Conservation (phyloP, 2,797 vertebrate genomes). For the Cryptoprocta ferox region DNA sequence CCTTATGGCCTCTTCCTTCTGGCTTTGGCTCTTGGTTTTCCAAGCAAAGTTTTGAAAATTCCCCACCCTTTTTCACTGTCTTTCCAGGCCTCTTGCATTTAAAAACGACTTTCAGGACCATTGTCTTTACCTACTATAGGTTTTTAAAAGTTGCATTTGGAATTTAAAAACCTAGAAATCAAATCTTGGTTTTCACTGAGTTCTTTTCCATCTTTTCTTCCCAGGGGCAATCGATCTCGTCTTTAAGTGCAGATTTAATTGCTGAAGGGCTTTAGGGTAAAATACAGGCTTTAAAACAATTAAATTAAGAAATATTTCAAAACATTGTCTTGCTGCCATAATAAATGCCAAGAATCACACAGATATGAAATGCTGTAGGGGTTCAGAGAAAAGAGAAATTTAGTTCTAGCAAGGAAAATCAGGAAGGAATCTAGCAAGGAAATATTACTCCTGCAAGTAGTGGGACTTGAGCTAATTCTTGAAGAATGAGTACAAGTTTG, state of each 20-base stretch:
- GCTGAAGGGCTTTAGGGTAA: constrained; percentile 18
- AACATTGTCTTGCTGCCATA: neutral
- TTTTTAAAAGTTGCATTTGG: neutral
- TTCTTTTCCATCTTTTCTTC: constrained; percentile 7
- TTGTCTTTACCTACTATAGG: neutral
- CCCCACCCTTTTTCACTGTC: neutral
- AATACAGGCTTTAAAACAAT: constrained; percentile 17
- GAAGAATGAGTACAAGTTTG: constrained; percentile 1
- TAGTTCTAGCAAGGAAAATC: constrained; percentile 10
- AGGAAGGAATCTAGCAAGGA: neutral
- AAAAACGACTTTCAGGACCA: constrained; percentile 32
- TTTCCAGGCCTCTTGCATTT: neutral
- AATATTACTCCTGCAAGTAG: constrained; percentile 13
- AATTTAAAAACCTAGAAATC: constrained; percentile 1
- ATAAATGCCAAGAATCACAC: neutral
- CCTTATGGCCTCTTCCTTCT: neutral
- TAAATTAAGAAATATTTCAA: constrained; percentile 5
- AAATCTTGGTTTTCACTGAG: neutral
- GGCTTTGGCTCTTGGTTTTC: neutral
- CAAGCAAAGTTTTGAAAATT: constrained; percentile 32
- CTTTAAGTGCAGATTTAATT: constrained; percentile 21
- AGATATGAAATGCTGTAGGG: neutral
- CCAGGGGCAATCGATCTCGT: neutral
- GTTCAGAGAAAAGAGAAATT: neutral
- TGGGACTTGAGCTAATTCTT: neutral